Percentiles rank a stretch among this genome's conserved stretches.
These are phyloP conservation scores for Equus przewalskii DNA, from an alignment of 2,113 vertebrate species.

Conservation along the genomic window DNA sequence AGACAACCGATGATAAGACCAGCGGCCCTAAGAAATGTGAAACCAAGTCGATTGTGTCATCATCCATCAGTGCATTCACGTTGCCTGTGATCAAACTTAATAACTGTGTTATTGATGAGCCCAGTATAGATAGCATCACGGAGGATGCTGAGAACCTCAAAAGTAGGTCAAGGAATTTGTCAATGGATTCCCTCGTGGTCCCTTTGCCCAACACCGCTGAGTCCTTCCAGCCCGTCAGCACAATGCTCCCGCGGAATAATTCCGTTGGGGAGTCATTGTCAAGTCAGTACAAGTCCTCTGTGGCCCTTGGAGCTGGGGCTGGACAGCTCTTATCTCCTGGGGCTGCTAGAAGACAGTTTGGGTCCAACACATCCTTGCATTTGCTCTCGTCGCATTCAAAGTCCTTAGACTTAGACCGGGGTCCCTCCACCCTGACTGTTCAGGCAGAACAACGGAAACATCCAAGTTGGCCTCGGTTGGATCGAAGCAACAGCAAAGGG, in stretches of 20 bases:
- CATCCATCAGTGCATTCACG: slow-evolving; percentile 97
- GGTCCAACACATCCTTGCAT: slow-evolving; percentile 96
- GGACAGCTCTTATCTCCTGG: slow-evolving; percentile 95
- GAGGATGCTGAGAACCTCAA: slow-evolving; percentile 91
- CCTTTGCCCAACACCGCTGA: slow-evolving; percentile 90
- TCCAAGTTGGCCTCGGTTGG: slow-evolving; percentile 97
- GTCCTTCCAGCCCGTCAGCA: slow-evolving; percentile 88
- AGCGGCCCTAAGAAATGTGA: slow-evolving; percentile 91
- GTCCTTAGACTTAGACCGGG: slow-evolving; percentile 96
- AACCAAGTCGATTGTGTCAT: slow-evolving; percentile 97
- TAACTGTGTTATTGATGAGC: slow-evolving; percentile 99
- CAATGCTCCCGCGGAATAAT: slow-evolving; percentile 90
- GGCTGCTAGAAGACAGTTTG: slow-evolving; percentile 95
- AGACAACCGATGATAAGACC: slow-evolving; percentile 88
- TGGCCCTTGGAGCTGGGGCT: slow-evolving; percentile 89
- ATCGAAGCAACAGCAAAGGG: slow-evolving; percentile 97
- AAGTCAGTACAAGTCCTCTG: slow-evolving; percentile 89
- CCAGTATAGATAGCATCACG: slow-evolving; percentile 96
- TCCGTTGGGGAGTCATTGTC: slow-evolving; percentile 89
- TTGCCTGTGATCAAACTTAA: slow-evolving; percentile 99
- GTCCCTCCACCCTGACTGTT: slow-evolving; percentile 92
- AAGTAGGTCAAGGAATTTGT: slow-evolving; percentile 88
- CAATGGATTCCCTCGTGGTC: slow-evolving; percentile 93
- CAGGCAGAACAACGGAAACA: slow-evolving; percentile 96
- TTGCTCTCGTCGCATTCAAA: slow-evolving; percentile 96